A percentile compares a stretch with the other conserved stretches of the same genome.
Conservation (phyloP, 2,797 vertebrate species). For the Megalops cyprinoides region DNA sequence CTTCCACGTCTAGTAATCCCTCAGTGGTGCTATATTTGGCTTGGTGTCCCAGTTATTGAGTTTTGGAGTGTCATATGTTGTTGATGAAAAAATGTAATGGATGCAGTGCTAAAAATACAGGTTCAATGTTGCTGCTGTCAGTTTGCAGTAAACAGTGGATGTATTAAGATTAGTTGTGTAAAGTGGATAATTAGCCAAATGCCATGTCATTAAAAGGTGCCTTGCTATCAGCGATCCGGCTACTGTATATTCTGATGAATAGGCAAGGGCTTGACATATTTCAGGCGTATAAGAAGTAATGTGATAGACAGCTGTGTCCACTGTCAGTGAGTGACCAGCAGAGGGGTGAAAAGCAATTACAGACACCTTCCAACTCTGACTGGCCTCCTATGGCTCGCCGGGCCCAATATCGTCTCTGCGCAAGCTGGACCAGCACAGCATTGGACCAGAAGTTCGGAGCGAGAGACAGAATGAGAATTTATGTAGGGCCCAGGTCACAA, state of each 20-base stretch:
- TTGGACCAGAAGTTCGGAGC: not conserved
- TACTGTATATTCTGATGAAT: not conserved
- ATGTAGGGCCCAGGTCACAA: not conserved
- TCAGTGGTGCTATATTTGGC: not conserved
- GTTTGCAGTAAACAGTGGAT: not conserved
- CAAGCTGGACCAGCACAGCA: not conserved
- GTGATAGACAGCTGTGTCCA: constrained; percentile 5
- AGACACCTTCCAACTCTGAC: not conserved
- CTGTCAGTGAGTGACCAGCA: not conserved
- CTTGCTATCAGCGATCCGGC: not conserved
- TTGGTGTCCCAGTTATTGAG: constrained; percentile 42
- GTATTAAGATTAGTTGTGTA: not conserved
- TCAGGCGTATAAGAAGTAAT: not conserved
- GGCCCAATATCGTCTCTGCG: not conserved
- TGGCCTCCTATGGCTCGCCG: not conserved
- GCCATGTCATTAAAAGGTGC: not conserved
- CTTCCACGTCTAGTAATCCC: not conserved
- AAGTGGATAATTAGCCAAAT: not conserved
- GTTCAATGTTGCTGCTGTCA: not conserved
- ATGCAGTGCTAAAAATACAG: not conserved
- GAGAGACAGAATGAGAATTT: not conserved
- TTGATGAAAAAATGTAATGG: constrained; percentile 29
- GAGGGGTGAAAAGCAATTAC: constrained; percentile 10
- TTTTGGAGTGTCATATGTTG: constrained; percentile 36
- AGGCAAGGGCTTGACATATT: not conserved